Conservation (phyloP, 2,797 vertebrate species). For the Philypnodon macrostomus region DNA sequence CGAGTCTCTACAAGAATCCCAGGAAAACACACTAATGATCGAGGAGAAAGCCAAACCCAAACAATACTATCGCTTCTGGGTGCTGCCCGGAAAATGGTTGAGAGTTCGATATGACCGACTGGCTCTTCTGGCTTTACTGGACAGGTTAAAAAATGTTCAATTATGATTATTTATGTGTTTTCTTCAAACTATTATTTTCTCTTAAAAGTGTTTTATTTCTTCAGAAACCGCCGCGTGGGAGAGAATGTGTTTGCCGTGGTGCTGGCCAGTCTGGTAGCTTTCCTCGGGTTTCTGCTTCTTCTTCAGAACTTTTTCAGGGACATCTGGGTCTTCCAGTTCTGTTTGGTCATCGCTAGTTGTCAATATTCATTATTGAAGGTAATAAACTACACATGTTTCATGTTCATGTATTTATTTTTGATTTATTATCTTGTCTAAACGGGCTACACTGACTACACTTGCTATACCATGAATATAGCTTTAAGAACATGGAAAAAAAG, state of each 20-base stretch:
- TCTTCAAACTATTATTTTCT: neutral
- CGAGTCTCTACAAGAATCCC: conserved; percentile 89
- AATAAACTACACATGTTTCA: conserved; percentile 4
- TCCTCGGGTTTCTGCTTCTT: conserved; percentile 87
- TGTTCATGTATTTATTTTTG: too few relatives aligned
- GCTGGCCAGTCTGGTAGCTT: conserved; percentile 87
- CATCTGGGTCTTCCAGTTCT: conserved; percentile 95
- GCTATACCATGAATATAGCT: too few relatives aligned
- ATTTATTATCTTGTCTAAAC: too few relatives aligned
- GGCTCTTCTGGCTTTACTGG: conserved; percentile 86
- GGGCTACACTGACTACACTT: too few relatives aligned
- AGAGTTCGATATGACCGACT: conserved; percentile 88
- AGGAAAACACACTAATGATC: conserved; percentile 92
- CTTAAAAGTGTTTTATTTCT: neutral
- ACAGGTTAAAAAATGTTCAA: too few relatives aligned
- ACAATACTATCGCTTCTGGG: conserved; percentile 92
- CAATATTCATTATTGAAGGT: conserved; percentile 92
- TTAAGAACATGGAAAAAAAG: too few relatives aligned
- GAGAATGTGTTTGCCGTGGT: conserved; percentile 87
- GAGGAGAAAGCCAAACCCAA: conserved; percentile 87
- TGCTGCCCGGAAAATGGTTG: conserved; percentile 88
- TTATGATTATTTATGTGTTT: too few relatives aligned
- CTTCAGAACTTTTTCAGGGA: conserved; percentile 89
- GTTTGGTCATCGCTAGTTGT: conserved; percentile 90
- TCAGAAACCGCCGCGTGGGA: conserved; percentile 83